phyloP scores from a whole-genome alignment of 2,797 vertebrate species.

The Hydrophis major region DNA sequence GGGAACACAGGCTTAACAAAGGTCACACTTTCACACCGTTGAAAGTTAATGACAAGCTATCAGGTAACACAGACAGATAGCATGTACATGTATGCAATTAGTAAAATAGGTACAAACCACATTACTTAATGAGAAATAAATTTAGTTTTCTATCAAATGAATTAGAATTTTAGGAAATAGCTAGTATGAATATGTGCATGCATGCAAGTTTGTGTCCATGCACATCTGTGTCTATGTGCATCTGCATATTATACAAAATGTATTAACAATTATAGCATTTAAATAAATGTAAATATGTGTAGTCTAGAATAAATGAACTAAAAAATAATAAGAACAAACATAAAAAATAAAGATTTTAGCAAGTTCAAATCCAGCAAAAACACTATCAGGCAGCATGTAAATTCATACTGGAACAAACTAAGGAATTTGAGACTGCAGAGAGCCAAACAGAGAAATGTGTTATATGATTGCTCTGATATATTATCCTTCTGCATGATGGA shows the following conservation, averaged over 20 bases:
- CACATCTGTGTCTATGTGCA: not conserved
- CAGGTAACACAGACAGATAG: not conserved
- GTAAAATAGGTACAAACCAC: not conserved
- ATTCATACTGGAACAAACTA: not conserved
- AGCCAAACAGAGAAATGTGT: not conserved
- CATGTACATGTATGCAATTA: not conserved
- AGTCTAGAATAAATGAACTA: not conserved
- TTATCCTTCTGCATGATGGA: not conserved
- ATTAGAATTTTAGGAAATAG: not conserved
- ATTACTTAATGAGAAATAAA: not conserved
- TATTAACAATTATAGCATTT: not conserved
- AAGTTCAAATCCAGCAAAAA: not conserved
- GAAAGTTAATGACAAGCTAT: not conserved
- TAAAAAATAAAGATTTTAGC: not conserved
- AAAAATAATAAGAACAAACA: not conserved
- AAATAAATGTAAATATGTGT: not conserved
- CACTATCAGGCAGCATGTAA: not conserved
- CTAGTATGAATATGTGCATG: not conserved
- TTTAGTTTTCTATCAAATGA: not conserved
- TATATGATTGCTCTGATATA: not conserved
- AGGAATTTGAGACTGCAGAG: not conserved
- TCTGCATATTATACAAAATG: not conserved
- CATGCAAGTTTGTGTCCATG: not conserved
- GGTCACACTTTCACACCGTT: not conserved
- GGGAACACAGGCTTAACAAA: too few species aligned